phyloP scores from a whole-genome alignment of 2,888 invertebrate genomes.

The Dioctria rufipes region DNA sequence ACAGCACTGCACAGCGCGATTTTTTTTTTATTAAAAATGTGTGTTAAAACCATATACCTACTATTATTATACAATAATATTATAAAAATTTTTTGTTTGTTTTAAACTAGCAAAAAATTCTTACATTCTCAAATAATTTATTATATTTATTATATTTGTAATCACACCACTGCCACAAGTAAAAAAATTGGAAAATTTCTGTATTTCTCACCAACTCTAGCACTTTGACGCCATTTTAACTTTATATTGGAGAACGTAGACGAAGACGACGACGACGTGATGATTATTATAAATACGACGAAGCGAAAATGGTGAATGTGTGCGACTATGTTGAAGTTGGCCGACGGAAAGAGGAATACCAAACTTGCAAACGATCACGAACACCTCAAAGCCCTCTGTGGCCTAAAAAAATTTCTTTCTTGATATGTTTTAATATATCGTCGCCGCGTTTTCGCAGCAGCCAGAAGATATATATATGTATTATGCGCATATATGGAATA shows the following conservation, averaged over 20 bases:
- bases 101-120: conserved; percentile 25
- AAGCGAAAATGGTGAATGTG: conserved; percentile 13
- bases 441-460: no score
- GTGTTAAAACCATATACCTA: conserved; percentile 15
- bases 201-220: conserved; percentile 55
- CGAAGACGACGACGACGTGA: no score
- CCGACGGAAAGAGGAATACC: conserved; percentile 52
- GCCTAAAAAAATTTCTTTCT: no score
- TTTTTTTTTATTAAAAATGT: conserved; percentile 21
- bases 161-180: conserved; percentile 47
- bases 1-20: conserved; percentile 44
- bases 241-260: conserved; percentile 1
- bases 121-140: conserved; percentile 48
- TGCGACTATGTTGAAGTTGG: conserved; percentile 54
- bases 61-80: conserved; percentile 16
- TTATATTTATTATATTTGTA: conserved; percentile 47
- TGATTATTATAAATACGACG: no score
- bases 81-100: conserved; percentile 49
- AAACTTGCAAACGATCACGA: no score
- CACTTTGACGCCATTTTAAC: conserved; percentile 59
- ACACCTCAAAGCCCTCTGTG: no score
- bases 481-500: no score
- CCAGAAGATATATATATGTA: no score
- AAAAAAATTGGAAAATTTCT: conserved; percentile 54
- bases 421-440: no score